Evolutionary conservation across 2,113 vertebrate species (phyloP).

Genomic region (Plecturocebus donacophilus): DNA sequence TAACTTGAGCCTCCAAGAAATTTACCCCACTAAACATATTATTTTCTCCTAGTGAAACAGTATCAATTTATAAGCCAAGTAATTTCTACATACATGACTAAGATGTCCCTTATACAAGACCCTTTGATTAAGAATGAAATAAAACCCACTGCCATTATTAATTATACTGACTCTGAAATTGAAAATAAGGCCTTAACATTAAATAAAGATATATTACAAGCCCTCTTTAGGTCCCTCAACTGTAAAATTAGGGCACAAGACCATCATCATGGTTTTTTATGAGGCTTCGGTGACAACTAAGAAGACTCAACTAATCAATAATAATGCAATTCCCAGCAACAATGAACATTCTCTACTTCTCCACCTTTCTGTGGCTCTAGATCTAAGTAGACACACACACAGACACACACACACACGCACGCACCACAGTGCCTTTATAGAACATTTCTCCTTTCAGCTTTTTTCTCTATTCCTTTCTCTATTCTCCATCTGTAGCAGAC

Average conservation of each 20-base stretch:
- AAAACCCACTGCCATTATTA: background rate
- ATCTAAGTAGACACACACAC: background rate
- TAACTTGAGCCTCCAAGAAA: background rate
- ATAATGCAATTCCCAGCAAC: background rate
- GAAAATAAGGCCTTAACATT: background rate
- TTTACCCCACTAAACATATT: background rate
- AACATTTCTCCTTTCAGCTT: background rate
- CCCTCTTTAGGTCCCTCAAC: background rate
- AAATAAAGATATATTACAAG: background rate
- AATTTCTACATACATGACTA: background rate
- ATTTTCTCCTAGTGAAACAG: conserved; percentile 9
- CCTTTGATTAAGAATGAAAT: conserved; percentile 2
- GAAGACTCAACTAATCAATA: background rate
- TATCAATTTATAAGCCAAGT: conserved; percentile 17
- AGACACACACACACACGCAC: accelerated
- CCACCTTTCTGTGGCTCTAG: background rate
- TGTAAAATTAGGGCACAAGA: background rate
- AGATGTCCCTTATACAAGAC: background rate
- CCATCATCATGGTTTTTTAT: background rate
- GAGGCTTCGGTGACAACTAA: background rate
- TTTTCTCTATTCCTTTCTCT: background rate
- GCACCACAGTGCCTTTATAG: background rate
- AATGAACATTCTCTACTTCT: background rate
- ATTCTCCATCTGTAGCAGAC: background rate
- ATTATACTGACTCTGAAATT: background rate